Evolutionary conservation across 2,888 invertebrate species (phyloP), one percentile per base, ranked within the genome.

Genomic region (Acanthosoma haemorrhoidale): DNA sequence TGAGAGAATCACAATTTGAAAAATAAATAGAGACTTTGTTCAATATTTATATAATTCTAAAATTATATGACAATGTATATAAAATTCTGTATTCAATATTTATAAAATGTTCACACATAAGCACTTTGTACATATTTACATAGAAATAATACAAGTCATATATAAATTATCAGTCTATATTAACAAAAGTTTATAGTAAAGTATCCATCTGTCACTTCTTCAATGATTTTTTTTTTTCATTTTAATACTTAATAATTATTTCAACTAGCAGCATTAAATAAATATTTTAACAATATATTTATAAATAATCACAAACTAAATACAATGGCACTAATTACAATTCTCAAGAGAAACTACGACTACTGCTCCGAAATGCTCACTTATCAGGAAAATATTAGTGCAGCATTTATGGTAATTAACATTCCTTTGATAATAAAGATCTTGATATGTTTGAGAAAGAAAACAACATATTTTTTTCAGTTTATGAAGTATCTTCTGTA

Each of bases 131-230:
- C 41, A 69, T 69, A 69, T 69, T 60, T 69, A 69, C 69, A 69
- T 41, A 39, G 21, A 60, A 69, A 69, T 69, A 69, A 69, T 69
- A 69, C 69, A 69, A 60, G 18, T 69, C 32, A 60, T 69, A 69
- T n/a, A n/a, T 69, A 69, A 69, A 69, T 69, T 32, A 69, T 69
- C 69, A 69, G 69, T 69, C 69, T 69, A 39, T 69, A 66, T 18
- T 41, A 69, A 61, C 59, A 69, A 41, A 69, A 69, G 25, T 60
- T 57, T 69, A 61, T 69, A 31, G 25, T n/a, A n/a, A n/a, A n/a
- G n/a, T 59, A n/a, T 36, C 15, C 39, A 15, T 63, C 9, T 15
- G 32, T 34, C 64, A 11, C 13, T 43, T 64, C 64, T 43, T 25
- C 25, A 13, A 18, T 60, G 13, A 31, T 60, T 59, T 60, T 16